Percentiles rank a stretch among this genome's conserved stretches.
These are phyloP conservation scores for Rhabdophis nuchalis DNA, from an alignment of 2,797 vertebrate genomes.

Conservation along the genomic window DNA sequence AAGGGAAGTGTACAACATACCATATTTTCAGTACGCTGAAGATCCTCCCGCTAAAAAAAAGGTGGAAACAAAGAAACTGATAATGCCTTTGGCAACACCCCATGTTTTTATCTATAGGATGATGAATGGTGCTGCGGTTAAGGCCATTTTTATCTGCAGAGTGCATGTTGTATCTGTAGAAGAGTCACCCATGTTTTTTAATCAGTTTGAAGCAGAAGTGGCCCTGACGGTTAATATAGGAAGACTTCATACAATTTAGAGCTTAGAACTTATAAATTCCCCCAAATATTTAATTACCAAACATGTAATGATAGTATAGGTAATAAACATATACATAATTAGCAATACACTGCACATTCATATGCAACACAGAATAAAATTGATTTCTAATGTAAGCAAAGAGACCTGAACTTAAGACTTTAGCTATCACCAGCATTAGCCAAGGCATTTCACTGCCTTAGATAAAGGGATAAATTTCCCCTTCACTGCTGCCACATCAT, in stretches of 20 bases:
- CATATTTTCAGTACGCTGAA: background rate
- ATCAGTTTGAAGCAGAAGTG: background rate
- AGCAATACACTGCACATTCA: background rate
- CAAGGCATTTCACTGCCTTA: background rate
- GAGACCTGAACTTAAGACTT: background rate
- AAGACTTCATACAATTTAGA: background rate
- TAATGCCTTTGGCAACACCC: background rate
- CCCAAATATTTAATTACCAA: background rate
- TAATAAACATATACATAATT: background rate
- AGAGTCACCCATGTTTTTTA: background rate
- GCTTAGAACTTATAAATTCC: background rate
- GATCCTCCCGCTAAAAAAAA: background rate
- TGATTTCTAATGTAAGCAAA: background rate
- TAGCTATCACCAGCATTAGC: background rate
- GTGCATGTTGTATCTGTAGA: background rate
- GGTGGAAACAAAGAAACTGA: background rate
- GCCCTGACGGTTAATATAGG: background rate
- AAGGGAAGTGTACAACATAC: background rate
- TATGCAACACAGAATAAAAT: background rate
- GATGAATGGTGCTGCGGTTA: background rate
- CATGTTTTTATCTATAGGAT: constrained; percentile 6
- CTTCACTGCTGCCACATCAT: background rate
- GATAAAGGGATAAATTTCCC: background rate
- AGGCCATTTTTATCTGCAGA: background rate
- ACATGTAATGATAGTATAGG: background rate